These are phyloP conservation scores for Mycteria americana DNA, from an alignment of 2,797 vertebrate genomes.

Conservation along the genomic window DNA sequence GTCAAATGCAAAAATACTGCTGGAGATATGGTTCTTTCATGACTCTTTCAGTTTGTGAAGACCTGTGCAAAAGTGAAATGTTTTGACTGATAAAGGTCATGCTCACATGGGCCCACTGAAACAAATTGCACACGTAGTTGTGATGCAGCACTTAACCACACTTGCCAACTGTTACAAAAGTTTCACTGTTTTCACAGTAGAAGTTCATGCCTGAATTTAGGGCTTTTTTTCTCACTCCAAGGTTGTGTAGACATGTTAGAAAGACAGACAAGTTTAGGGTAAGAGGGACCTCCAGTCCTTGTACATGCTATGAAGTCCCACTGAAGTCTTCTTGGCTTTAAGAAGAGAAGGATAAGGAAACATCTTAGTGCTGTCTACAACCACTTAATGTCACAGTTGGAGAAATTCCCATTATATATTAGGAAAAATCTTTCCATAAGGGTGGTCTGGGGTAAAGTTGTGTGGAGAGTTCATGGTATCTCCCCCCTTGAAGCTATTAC, in stretches of 20 bases:
- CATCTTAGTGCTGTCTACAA: neutral
- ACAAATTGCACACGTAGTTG: neutral
- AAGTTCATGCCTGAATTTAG: neutral
- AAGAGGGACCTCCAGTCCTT: neutral
- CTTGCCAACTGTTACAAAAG: neutral
- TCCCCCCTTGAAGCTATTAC: neutral
- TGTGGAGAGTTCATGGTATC: accelerated
- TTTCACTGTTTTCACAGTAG: neutral
- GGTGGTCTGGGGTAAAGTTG: neutral
- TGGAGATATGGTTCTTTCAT: neutral
- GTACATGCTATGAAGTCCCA: neutral
- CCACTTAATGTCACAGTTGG: neutral
- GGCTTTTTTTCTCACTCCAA: neutral
- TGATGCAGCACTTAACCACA: neutral
- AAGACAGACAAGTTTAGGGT: neutral
- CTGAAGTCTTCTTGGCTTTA: neutral
- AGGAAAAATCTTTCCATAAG: neutral
- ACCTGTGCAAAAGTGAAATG: neutral
- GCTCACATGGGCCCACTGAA: neutral
- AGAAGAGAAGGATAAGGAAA: neutral
- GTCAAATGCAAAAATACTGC: neutral
- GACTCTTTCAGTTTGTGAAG: neutral
- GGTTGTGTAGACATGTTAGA: neutral
- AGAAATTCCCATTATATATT: neutral
- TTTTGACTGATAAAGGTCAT: neutral